Conservation (phyloP, 2,888 invertebrate species). For the Scaptomyza caliginosa region DNA sequence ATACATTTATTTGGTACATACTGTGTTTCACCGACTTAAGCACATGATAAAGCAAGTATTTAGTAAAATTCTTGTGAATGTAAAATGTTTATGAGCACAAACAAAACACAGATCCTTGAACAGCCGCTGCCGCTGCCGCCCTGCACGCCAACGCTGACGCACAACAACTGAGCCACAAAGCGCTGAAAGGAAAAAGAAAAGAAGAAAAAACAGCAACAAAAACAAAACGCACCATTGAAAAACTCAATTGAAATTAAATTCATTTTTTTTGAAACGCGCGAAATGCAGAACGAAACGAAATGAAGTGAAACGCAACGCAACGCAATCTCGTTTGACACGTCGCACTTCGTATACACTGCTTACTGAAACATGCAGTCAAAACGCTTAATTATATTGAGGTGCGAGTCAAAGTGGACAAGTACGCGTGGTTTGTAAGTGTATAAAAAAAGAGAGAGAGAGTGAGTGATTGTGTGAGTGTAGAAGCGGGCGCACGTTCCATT, state of each 20-base stretch:
- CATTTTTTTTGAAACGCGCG: conserved; percentile 53
- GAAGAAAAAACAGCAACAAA: conserved; percentile 18
- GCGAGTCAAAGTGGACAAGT: background rate
- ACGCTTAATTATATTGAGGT: too few relatives aligned
- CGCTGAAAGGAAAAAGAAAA: conserved; percentile 34
- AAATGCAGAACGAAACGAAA: conserved; percentile 52
- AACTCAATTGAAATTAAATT: conserved; percentile 54
- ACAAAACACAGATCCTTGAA: conserved; percentile 34
- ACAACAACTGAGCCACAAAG: conserved; percentile 51
- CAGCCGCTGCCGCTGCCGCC: conserved; percentile 11
- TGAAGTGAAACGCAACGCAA: conserved; percentile 34
- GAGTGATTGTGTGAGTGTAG: background rate
- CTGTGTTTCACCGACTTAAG: too few relatives aligned
- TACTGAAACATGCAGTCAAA: background rate
- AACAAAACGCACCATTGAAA: conserved; percentile 36
- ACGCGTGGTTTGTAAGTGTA: conserved; percentile 15
- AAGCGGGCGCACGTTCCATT: conserved; percentile 42
- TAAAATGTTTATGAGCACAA: conserved; percentile 27
- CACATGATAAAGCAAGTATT: conserved; percentile 47
- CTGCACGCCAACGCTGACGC: conserved; percentile 67
- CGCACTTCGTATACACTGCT: conserved; percentile 40
- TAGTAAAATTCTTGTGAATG: conserved; percentile 21
- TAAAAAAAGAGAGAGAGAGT: conserved; percentile 15
- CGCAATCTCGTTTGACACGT: conserved; percentile 22
- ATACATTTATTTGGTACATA: too few relatives aligned